Base-by-base conservation (phyloP, 1,140 invertebrate species). In the Thaumatotibia leucotreta region DNA sequence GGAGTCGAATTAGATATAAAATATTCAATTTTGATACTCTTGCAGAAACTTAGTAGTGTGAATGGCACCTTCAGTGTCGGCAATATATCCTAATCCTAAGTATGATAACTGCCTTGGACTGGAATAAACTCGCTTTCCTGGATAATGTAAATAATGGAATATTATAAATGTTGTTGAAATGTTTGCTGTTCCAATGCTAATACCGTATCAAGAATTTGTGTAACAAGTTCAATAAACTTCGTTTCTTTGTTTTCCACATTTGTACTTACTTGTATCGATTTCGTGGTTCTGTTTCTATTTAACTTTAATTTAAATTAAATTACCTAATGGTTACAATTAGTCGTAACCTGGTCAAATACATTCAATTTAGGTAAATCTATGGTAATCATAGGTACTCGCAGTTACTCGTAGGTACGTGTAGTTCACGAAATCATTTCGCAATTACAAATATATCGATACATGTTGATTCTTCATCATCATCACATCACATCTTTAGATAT, bases 171-270 rank as follows among this genome's bases (percentile, higher is more conserved):
- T 24, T 54, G 11, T n/a, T 23, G 9, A 14, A 45, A 1, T 58
- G 9, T 58, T 58, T 27, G 24, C 14, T 58, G 29, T 27, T 54
- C 35, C 35, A 39, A 39, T 45, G 4, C 39, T 20, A 45, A 58
- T 58, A 27, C 11, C 3, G n/a, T 58, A 58, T 58, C 24, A 14
- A 58, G 23, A 58, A 58, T 54, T 1, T 1, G 52, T 27, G 52
- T 58, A 29, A 58, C 14, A 27, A 58, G 52, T 58, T 58, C 52
- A 58, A 29, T 58, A 58, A 20, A 58, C 52, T 27, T 31, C 52
- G n/a, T 31, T 58, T 11, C 24, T 58, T 58, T 29, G 24, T 58
- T 58, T 24, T 27, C 33, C 24, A 49, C 24, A 14, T 31, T 58
- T 10, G 52, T 31, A 58, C 52, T 20, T 58, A 27, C n/a, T 27